Percentiles rank a stretch among this genome's conserved stretches.
These are phyloP conservation scores for Sinocyclocheilus anshuiensis DNA, from an alignment of 2,113 vertebrate genomes.

Conservation along the genomic window DNA sequence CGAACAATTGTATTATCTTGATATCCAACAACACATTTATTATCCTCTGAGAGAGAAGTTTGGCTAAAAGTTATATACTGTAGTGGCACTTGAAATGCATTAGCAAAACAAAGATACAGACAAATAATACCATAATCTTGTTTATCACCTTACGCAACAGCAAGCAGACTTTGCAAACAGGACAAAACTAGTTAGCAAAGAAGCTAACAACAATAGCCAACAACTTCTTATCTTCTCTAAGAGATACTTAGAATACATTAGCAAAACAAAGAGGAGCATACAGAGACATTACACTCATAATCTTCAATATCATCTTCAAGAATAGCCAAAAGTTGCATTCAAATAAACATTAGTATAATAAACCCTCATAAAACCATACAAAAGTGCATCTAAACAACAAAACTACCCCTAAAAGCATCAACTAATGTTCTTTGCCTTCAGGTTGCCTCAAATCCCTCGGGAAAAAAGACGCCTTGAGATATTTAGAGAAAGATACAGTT, in stretches of 20 bases:
- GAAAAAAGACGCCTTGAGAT: slow-evolving; percentile 35
- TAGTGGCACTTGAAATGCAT: not conserved
- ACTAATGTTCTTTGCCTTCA: not conserved
- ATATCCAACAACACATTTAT: not conserved
- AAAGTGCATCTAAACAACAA: not conserved
- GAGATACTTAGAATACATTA: not conserved
- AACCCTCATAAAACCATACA: not conserved
- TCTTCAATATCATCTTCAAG: not conserved
- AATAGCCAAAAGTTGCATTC: not conserved
- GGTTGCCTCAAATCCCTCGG: not conserved
- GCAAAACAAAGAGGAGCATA: not conserved
- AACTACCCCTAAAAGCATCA: not conserved
- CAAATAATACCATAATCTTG: not conserved
- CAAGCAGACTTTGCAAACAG: not conserved
- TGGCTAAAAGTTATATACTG: not conserved
- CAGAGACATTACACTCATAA: not conserved
- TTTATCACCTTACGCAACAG: not conserved
- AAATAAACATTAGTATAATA: not conserved
- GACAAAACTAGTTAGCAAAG: not conserved
- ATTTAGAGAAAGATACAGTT: slow-evolving; percentile 26
- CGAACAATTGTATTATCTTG: not conserved
- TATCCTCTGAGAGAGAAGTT: not conserved
- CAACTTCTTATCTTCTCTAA: not conserved
- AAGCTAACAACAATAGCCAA: not conserved
- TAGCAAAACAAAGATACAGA: not conserved